phyloP scores from a whole-genome alignment of 2,797 vertebrate genomes.

The Lateolabrax maculatus region DNA sequence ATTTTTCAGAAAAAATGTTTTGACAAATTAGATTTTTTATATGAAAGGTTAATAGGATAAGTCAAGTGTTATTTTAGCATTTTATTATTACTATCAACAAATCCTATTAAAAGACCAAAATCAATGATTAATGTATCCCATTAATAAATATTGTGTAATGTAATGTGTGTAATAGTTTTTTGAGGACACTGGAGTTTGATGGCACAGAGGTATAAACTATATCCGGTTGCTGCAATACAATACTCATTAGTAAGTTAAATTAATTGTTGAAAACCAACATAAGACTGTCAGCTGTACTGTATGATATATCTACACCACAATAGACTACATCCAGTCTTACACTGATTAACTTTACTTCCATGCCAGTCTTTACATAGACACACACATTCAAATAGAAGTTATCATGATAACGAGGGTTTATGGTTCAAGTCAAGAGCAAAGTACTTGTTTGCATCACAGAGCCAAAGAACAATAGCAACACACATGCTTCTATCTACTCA shows the following conservation, averaged over 20 bases:
- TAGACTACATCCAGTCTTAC: background rate
- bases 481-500: background rate
- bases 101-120: background rate
- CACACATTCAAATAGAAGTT: background rate
- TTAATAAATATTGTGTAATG: background rate
- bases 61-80: background rate
- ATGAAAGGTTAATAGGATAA: background rate
- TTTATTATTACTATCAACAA: background rate
- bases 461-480: slow-evolving; percentile 13
- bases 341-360: background rate
- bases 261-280: background rate
- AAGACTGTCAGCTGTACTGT: background rate
- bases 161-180: background rate
- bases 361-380: background rate
- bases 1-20: background rate
- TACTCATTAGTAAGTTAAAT: background rate
- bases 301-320: background rate
- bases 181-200: background rate
- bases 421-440: slow-evolving; percentile 35
- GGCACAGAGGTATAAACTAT: background rate
- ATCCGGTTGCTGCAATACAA: background rate
- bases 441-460: slow-evolving; percentile 30
- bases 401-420: slow-evolving; percentile 16
- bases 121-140: background rate
- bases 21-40: background rate